Evolutionary conservation across 2,797 vertebrate genomes (phyloP).

Genomic region (Oryzias dopingdopingensis): DNA sequence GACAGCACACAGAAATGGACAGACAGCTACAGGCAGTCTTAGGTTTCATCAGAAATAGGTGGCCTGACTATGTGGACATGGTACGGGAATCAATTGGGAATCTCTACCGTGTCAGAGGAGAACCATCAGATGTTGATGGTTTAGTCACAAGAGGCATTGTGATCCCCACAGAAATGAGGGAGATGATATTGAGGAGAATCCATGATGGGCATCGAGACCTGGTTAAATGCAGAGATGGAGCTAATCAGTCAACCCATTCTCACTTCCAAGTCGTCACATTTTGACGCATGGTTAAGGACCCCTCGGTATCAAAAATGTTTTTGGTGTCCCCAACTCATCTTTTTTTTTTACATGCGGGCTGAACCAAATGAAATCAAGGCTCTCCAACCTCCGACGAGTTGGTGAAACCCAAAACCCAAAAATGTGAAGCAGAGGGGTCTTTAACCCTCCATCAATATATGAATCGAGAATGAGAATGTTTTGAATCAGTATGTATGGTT

Average conservation of each 20-base stretch:
- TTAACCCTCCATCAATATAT: too few species aligned
- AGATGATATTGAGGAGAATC: constrained; percentile 18
- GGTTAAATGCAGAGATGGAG: constrained; percentile 11
- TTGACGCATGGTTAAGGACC: too few species aligned
- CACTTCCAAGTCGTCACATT: too few species aligned
- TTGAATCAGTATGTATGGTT: neutral
- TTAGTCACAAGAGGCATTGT: constrained; percentile 7
- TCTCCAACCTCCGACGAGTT: too few species aligned
- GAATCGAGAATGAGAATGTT: too few species aligned
- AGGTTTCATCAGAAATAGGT: constrained; percentile 10
- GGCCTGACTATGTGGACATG: constrained; percentile 8
- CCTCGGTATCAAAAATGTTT: too few species aligned
- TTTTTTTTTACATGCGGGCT: too few species aligned
- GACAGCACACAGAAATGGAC: constrained; percentile 1
- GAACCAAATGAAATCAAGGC: too few species aligned
- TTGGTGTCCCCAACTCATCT: too few species aligned
- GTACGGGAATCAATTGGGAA: constrained; percentile 1
- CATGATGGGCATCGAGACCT: constrained; percentile 18
- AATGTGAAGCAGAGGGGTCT: too few species aligned
- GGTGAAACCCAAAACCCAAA: too few species aligned
- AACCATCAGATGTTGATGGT: constrained; percentile 13
- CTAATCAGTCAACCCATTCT: neutral
- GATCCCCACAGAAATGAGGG: constrained; percentile 1
- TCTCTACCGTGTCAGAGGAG: constrained; percentile 14
- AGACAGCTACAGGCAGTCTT: constrained; percentile 14